Conservation (phyloP, 2,888 invertebrate species). For the Leuctra nigra region DNA sequence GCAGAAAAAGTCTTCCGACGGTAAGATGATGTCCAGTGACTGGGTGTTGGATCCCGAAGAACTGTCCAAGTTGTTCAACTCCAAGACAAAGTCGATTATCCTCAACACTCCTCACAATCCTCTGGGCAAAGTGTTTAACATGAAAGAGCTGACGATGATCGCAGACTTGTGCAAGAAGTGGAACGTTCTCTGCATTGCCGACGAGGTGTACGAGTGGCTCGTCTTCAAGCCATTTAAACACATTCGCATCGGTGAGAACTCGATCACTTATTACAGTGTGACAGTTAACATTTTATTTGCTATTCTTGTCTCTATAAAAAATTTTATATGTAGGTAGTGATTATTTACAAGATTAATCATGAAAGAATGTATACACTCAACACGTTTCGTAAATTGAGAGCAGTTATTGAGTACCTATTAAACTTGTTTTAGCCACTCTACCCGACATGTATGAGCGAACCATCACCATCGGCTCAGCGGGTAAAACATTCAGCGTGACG, state of each 20-base stretch:
- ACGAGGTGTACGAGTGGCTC: constrained; percentile 99
- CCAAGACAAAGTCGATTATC: constrained; percentile 88
- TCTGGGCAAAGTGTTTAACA: constrained; percentile 80
- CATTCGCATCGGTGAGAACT: constrained; percentile 76
- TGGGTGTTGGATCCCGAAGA: constrained; percentile 84
- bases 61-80: constrained; percentile 69
- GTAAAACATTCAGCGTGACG: constrained; percentile 96
- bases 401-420: neutral
- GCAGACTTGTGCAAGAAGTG: constrained; percentile 87
- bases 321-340: too few species aligned
- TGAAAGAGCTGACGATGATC: constrained; percentile 63
- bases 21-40: constrained; percentile 63
- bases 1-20: too few species aligned
- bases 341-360: too few species aligned
- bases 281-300: neutral
- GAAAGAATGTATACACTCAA: too few species aligned
- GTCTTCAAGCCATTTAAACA: constrained; percentile 77
- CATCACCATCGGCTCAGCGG: constrained; percentile 93
- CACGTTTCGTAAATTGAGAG: neutral
- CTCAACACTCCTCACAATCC: constrained; percentile 99
- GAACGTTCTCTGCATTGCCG: constrained; percentile 86
- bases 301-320: too few species aligned
- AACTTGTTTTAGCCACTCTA: constrained; percentile 59
- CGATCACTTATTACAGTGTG: neutral
- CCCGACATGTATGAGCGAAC: constrained; percentile 98